Evolutionary conservation across 2,797 vertebrate genomes (phyloP), one percentile per base, ranked within the genome.

Genomic region (Threskiornis aethiopicus): DNA sequence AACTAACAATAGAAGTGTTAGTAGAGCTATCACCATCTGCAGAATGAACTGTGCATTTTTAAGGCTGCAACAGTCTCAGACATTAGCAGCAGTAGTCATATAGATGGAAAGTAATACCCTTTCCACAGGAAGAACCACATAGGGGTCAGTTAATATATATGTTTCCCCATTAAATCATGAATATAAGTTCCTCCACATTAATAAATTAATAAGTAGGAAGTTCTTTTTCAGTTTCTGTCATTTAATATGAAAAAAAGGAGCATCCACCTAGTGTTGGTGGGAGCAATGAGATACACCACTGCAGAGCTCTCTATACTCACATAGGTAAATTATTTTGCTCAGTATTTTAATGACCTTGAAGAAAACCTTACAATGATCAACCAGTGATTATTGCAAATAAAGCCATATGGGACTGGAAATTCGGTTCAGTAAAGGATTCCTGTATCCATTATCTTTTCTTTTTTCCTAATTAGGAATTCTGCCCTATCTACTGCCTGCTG

Each of bases 1-100:
- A 70, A 93, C 98, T 98, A 98, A 98, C 98, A 98, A 98, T 98
- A 98, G 97, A 97, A 96, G 88, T 96, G 97, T 98, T 98, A 97
- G 98, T 96, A 96, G 94, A 98, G 92, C 83, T 98, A 97, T 96
- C 96, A 98, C 98, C 98, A 98, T 98, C 98, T 98, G 97, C 96
- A 98, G 95, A 98, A 95, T 97, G 97, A 98, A 96, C 87, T 95
- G 93, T 97, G 95, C 94, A 97, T 96, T 98, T 96, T 89, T 94
- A 96, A 96, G 95, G 95, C 97, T 96, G 89, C 73, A 95, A 52
- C 55, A 95, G 55, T 51, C 94, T 91, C 87, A 97, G 96, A 96
- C 89, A 96, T 92, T 95, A 96, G 51, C 93, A 95, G 92, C 88
- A 84, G 57, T 93, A 94, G 84, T 97, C 92, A 95, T 91, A 51